Evolutionary conservation across 1,140 invertebrate species (phyloP), one percentile per base, ranked within the genome.

Genomic region (Drosophila rhopaloa): DNA sequence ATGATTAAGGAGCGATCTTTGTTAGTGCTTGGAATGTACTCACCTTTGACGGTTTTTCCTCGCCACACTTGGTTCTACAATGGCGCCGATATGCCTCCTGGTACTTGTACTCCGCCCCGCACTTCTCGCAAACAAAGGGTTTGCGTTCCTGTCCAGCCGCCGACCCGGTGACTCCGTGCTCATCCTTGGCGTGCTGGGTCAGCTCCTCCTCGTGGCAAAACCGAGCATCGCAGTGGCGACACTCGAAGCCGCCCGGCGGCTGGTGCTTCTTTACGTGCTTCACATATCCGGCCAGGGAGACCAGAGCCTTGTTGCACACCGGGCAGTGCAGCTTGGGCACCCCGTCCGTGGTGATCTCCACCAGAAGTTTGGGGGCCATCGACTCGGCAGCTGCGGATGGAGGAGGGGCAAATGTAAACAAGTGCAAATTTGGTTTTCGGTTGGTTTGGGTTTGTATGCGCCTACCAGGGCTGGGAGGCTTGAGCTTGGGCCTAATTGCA

Each of bases 251-350:
- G 27, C 90, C 90, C n/a, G 91, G 89, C 24, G 90, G 86, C 32
- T 92, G 81, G 50, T 93, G 92, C 51, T 91, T 91, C 41, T 84
- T 86, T 14, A 92, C 78, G 62, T 93, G 92, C 55, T 93, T 92
- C 11, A 92, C 91, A 35, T 92, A 92, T 29, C 91, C 86, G 56
- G 80, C 85, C 11, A 92, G 68, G 4, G 91, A 92, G 6, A 81
- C 47, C 6, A 91, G 54, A 0, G 91, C 91, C 47, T 92, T 92
- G 57, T 91, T 86, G 61, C 91, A 92, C 10, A 92, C 77, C 13
- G 91, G 91, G 60, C 91, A 92, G 50, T 90, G 88, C 1, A 92
- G 77, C 65, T 92, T 92, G 8, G 91, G 91, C 5, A 91, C 43
- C 7, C 88, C 91, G 14, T 92, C 91, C 6, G 88, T 91, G 8